A percentile compares a stretch with the other conserved stretches of the same genome.
phyloP scores from a whole-genome alignment of 2,797 vertebrate species.

The Clarias pachynema region DNA sequence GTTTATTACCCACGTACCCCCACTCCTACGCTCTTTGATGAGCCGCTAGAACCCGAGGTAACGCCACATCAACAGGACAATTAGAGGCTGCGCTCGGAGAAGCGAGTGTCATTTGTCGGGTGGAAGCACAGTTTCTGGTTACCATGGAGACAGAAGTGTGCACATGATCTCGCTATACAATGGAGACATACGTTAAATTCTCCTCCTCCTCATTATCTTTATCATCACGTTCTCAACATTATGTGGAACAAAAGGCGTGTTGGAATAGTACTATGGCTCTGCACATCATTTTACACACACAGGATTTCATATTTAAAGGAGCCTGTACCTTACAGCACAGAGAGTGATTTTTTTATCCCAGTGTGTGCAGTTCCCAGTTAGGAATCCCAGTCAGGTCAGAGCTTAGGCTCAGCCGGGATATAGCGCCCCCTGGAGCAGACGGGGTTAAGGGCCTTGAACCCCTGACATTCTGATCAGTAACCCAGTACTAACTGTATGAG shows the following conservation, averaged over 20 bases:
- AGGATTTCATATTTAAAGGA: neutral
- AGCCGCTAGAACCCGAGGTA: constrained; percentile 41
- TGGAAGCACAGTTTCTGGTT: constrained; percentile 58
- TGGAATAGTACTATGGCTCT: neutral
- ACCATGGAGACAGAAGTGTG: constrained; percentile 74
- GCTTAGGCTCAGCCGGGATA: too few species aligned
- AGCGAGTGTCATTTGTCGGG: constrained; percentile 9
- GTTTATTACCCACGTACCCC: constrained; percentile 1
- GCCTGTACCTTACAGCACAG: neutral
- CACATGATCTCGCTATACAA: constrained; percentile 41
- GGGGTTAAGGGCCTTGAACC: too few species aligned
- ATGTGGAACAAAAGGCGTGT: neutral
- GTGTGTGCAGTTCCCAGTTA: too few species aligned
- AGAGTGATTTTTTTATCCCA: too few species aligned
- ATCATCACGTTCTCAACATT: neutral
- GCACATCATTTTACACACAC: too few species aligned
- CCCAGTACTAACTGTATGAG: too few species aligned
- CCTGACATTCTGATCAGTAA: too few species aligned
- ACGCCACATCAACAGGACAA: constrained; percentile 41
- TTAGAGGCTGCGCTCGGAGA: constrained; percentile 44
- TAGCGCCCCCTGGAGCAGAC: too few species aligned
- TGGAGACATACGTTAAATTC: constrained; percentile 6
- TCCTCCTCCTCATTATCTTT: neutral
- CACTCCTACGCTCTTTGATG: constrained; percentile 27
- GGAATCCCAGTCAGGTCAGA: too few species aligned